Conservation (phyloP, 2,888 invertebrate genomes). For the Rhamphomyia laevipes region DNA sequence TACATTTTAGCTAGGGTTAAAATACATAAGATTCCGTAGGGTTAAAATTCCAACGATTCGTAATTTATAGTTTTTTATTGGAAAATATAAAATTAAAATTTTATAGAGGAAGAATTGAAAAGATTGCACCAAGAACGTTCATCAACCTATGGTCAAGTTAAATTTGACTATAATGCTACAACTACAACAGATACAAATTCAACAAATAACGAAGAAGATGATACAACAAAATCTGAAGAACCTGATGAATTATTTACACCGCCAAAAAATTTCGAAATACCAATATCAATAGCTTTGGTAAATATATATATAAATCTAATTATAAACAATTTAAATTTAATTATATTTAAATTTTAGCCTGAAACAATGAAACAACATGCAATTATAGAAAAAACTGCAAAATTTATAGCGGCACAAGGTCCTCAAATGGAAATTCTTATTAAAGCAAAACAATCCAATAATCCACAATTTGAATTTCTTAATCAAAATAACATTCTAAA, state of each 20-base stretch:
- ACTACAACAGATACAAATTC: conserved; percentile 39
- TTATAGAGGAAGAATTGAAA: conserved; percentile 84
- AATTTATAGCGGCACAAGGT: conserved; percentile 81
- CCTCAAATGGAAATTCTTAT: conserved; percentile 97
- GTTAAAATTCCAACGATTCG: no score
- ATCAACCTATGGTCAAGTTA: conserved; percentile 55
- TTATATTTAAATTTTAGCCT: conserved; percentile 48
- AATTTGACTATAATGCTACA: conserved; percentile 58
- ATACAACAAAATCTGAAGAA: conserved; percentile 49
- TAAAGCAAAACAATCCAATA: conserved; percentile 91
- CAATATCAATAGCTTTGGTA: conserved; percentile 60
- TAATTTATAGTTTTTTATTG: no score
- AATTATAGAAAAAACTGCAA: conserved; percentile 89
- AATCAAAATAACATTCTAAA: conserved; percentile 74
- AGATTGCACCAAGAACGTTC: conserved; percentile 61
- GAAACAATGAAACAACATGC: conserved; percentile 77
- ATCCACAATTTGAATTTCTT: conserved; percentile 87
- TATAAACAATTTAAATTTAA: conserved; percentile 12
- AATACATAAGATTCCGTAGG: no score
- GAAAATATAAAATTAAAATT: conserved; percentile 4
- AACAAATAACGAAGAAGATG: conserved; percentile 27
- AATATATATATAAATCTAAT: conserved; percentile 23
- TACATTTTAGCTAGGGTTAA: no score
- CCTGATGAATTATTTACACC: conserved; percentile 66
- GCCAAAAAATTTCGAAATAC: conserved; percentile 61